These are phyloP conservation scores for Tridacna crocea DNA, from an alignment of 2,888 invertebrate genomes.

Conservation along the genomic window DNA sequence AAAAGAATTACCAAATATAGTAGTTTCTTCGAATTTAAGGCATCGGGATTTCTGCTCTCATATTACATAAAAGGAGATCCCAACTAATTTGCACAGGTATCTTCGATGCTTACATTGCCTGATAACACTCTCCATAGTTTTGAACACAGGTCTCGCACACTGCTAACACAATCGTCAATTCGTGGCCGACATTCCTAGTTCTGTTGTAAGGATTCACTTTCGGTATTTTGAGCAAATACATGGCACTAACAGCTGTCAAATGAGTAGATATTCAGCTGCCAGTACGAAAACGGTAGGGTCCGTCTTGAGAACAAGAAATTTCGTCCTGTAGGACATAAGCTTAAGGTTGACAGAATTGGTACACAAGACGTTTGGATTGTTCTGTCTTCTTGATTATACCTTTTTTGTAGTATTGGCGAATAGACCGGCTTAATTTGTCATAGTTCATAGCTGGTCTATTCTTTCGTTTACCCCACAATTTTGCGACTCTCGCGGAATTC, in stretches of 20 bases:
- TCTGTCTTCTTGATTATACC: constrained; percentile 96
- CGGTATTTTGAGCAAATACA: neutral
- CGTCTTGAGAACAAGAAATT: neutral
- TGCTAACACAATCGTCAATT: neutral
- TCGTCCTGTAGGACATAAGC: neutral
- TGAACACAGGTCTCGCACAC: neutral
- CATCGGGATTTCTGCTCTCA: no score
- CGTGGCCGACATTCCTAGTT: neutral
- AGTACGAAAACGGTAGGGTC: neutral
- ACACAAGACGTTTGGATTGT: constrained; percentile 98
- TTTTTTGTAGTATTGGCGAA: constrained; percentile 99
- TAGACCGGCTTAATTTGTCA: constrained; percentile 98
- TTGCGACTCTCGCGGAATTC: constrained; percentile 98
- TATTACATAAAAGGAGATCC: no score
- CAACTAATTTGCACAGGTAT: no score
- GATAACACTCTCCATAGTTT: neutral
- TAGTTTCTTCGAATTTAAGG: no score
- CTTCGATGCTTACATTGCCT: no score
- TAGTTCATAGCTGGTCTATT: constrained; percentile 99
- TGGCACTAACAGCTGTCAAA: neutral
- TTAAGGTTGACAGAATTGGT: constrained; percentile 94
- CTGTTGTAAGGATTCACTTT: neutral
- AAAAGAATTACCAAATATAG: no score
- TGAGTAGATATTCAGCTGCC: neutral
- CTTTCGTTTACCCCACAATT: constrained; percentile 98